Evolutionary conservation across 1,140 invertebrate genomes (phyloP).

Genomic region (Achatina immaculata): DNA sequence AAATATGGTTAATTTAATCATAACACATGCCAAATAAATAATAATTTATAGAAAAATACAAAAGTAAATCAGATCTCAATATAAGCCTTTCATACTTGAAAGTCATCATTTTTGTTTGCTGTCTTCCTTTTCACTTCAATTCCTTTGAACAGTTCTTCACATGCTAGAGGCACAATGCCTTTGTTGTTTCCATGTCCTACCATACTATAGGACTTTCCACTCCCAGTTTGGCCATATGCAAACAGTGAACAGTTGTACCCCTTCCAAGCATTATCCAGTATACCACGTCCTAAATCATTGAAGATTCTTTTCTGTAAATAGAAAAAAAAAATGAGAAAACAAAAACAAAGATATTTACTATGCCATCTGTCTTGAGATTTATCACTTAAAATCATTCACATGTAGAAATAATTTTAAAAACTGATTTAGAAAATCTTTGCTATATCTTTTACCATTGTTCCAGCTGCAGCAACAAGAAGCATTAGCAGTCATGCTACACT

Average conservation of each 20-base stretch:
- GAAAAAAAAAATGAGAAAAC: conserved; percentile 3
- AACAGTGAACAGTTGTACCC: conserved; percentile 78
- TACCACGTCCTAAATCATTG: conserved; percentile 74
- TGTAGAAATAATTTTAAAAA: too few species aligned
- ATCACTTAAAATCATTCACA: too few species aligned
- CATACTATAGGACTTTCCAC: conserved; percentile 78
- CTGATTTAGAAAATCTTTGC: too few species aligned
- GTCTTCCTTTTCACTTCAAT: conserved; percentile 68
- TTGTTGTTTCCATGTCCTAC: conserved; percentile 79
- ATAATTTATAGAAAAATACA: too few species aligned
- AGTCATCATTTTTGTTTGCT: conserved; percentile 64
- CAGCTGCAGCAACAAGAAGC: too few species aligned
- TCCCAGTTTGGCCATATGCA: conserved; percentile 78
- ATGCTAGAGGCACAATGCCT: conserved; percentile 86
- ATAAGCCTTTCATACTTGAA: conserved; percentile 54
- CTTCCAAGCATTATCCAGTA: conserved; percentile 77
- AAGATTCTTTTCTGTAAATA: conserved; percentile 73
- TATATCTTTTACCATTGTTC: too few species aligned
- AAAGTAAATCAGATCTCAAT: not conserved
- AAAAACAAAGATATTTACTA: not conserved
- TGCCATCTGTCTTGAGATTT: too few species aligned
- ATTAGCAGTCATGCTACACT: too few species aligned
- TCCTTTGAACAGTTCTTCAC: conserved; percentile 82
- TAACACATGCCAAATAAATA: too few species aligned
- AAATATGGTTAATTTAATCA: too few species aligned